Percentiles rank a stretch among this genome's conserved stretches.
phyloP scores from a whole-genome alignment of 1,140 invertebrate species.

The Heliconius nattereri region DNA sequence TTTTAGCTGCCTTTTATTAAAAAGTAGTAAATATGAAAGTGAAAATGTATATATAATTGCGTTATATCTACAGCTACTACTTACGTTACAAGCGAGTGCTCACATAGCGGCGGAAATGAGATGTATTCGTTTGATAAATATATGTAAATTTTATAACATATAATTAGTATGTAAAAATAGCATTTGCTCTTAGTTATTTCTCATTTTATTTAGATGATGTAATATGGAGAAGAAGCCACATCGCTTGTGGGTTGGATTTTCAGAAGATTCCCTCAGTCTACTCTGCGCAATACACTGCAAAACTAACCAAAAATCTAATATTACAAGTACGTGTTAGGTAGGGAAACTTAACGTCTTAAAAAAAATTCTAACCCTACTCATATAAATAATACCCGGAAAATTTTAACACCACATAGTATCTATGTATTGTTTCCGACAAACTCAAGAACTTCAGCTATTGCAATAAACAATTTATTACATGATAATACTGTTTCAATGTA shows the following conservation, averaged over 20 bases:
- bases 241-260: too few relatives aligned
- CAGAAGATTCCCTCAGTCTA: too few relatives aligned
- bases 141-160: not conserved
- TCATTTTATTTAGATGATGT: too few relatives aligned
- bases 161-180: not conserved
- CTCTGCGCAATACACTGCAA: not conserved
- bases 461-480: not conserved
- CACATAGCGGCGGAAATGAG: not conserved
- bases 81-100: not conserved
- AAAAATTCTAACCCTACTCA: too few relatives aligned
- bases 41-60: not conserved
- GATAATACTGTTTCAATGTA: not conserved
- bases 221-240: too few relatives aligned
- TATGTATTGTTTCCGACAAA: not conserved
- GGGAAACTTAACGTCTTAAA: too few relatives aligned
- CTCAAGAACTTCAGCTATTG: not conserved
- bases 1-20: too few relatives aligned
- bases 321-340: too few relatives aligned
- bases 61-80: not conserved
- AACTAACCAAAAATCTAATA: not conserved
- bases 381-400: too few relatives aligned
- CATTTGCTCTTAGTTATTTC: too few relatives aligned
- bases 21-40: not conserved
- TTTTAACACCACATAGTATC: too few relatives aligned
- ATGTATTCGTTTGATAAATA: slow-evolving; percentile 4